Base-by-base conservation (phyloP, 1,140 invertebrate genomes). In the Ostrea edulis region DNA sequence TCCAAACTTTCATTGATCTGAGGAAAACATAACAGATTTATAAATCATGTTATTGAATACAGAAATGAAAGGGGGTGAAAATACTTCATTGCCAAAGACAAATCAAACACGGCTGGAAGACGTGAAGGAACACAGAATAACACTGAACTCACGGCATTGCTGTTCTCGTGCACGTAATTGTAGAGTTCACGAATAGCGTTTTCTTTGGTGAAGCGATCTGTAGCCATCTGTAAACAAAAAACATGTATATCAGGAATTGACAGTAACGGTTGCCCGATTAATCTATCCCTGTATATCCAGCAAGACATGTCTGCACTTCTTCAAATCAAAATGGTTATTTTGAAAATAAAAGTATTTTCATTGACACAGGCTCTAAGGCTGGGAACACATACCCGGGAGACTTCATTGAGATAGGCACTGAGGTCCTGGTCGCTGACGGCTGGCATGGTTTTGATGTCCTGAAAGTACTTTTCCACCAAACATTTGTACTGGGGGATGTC, bases 361-460 rank as follows among this genome's bases (percentile, higher is more conserved):
- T 44, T 44, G 35, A 44, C 35, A 44, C n/a, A n/a, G 35, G 35
- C 35, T 2, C 35, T 44, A 44, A 1, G 35, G 35, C 35, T 44
- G 55, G n/a, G 17, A 51, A 29, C 20, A 87, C 84, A 53, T 96
- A 98, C 97, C 96, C 97, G 97, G 89, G 98, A 99, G 95, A 99
- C 98, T 95, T 99, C 98, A 86, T 98, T 98, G 91, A 99, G 96
- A 97, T 99, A 99, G 35, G 98, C 97, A 95, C 98, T 99, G 98
- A 99, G 99, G 94, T 99, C 98, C 95, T 99, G 98, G 95, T 99
- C 99, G 89, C 98, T 98, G 95, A 99, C 98, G 88, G 98, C 97
- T 91, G 98, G 97, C 98, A 99, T 98, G 68, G 94, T 93, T 83
- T 95, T 93, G 83, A 97, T 96, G 86, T 96, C 95, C 44, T 93